Percentiles rank a stretch among this genome's conserved stretches.
phyloP scores from a whole-genome alignment of 2,797 vertebrate genomes.

The Nannoperca australis region DNA sequence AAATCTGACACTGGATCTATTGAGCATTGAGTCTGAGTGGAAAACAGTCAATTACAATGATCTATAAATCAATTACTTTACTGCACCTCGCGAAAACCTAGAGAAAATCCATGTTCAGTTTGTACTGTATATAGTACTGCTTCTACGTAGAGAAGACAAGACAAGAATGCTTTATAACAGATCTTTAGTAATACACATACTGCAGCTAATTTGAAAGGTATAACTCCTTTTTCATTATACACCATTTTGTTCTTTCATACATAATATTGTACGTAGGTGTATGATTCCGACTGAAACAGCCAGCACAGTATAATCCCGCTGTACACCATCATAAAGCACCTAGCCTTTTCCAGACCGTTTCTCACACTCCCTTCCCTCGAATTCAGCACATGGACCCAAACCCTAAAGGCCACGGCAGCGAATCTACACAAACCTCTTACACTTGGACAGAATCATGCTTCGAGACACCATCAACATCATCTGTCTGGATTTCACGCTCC shows the following conservation, averaged over 20 bases:
- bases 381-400: constrained; percentile 24
- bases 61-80: constrained; percentile 24
- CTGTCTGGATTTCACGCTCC: constrained; percentile 81
- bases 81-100: background rate
- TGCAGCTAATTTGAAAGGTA: background rate
- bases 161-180: background rate
- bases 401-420: constrained; percentile 41
- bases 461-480: constrained; percentile 76
- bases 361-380: constrained; percentile 1
- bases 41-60: constrained; percentile 31
- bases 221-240: background rate
- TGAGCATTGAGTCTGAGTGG: constrained; percentile 5
- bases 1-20: constrained; percentile 21
- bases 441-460: constrained; percentile 52
- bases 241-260: background rate
- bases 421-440: constrained; percentile 77
- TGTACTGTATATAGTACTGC: background rate
- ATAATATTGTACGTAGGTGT: background rate
- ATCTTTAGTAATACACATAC: background rate
- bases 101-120: constrained; percentile 7
- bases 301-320: background rate
- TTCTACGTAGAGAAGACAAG: background rate
- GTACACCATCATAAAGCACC: background rate
- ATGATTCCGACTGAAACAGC: background rate
- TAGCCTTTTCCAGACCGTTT: constrained; percentile 3